A percentile compares a stretch with the other conserved stretches of the same genome.
phyloP scores from a whole-genome alignment of 2,113 vertebrate genomes.

The Pipa parva region DNA sequence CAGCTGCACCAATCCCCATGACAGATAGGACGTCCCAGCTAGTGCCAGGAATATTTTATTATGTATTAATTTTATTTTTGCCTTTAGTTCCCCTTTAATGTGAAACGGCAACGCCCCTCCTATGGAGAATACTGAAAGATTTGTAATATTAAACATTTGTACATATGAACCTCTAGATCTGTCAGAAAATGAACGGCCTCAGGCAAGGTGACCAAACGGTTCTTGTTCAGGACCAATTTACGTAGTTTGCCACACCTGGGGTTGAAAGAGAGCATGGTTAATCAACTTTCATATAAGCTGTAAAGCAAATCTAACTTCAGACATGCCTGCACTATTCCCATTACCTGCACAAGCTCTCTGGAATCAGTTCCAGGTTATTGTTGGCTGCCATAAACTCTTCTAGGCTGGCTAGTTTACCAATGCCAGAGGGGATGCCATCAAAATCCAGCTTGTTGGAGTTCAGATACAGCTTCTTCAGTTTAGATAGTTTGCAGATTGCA shows the following conservation, averaged over 20 bases:
- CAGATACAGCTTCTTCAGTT: constrained; percentile 91
- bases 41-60: too few relatives aligned
- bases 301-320: too few relatives aligned
- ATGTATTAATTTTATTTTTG: too few relatives aligned
- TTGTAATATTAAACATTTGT: too few relatives aligned
- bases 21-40: too few relatives aligned
- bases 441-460: constrained; percentile 97
- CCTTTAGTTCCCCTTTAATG: too few relatives aligned
- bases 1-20: too few relatives aligned
- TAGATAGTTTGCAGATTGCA: constrained; percentile 89
- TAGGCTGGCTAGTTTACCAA: constrained; percentile 83
- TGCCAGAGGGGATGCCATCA: constrained; percentile 88
- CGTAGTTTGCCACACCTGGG: constrained; percentile 85
- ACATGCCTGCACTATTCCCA: fast-evolving
- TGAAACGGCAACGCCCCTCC: too few relatives aligned
- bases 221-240: constrained; percentile 93
- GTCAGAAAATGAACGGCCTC: constrained; percentile 91
- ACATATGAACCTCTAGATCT: constrained; percentile 86
- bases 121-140: too few relatives aligned
- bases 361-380: constrained; percentile 95
- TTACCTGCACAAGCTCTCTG: constrained; percentile 93
- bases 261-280: not conserved
- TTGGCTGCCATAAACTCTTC: constrained; percentile 96
- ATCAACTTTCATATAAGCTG: not conserved
- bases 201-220: constrained; percentile 87